These are phyloP conservation scores for Halichondria panicea DNA, from an alignment of 37 sponge, comb jelly and placozoan genomes.

Conservation along the genomic window DNA sequence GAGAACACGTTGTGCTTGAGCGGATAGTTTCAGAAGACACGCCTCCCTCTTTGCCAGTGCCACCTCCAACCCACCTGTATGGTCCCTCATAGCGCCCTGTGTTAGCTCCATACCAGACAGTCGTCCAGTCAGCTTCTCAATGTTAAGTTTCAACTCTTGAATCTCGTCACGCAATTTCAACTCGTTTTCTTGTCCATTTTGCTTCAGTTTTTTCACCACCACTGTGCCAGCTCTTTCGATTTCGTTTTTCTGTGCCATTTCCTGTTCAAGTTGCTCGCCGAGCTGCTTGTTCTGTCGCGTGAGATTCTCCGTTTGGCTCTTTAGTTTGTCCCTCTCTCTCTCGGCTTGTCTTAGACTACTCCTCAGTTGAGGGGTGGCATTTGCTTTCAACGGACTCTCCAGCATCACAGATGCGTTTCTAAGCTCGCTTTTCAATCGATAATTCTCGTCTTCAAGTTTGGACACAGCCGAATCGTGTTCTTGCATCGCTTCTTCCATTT, in stretches of 20 bases:
- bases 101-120: conserved; percentile 61
- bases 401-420: background rate
- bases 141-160: conserved; percentile 44
- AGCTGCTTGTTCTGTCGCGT: conserved; percentile 6
- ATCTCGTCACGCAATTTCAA: conserved; percentile 36
- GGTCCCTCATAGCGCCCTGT: conserved; percentile 58
- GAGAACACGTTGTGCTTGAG: conserved; percentile 24
- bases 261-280: conserved; percentile 16
- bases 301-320: background rate
- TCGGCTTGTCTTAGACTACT: background rate
- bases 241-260: conserved; percentile 21
- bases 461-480: conserved; percentile 5
- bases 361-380: background rate
- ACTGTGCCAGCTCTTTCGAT: conserved; percentile 41
- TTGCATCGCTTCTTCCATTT: conserved; percentile 2
- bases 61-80: conserved; percentile 50
- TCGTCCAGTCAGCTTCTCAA: conserved; percentile 61
- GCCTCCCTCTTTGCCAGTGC: conserved; percentile 68
- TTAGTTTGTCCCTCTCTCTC: background rate
- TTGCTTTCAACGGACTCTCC: conserved; percentile 7
- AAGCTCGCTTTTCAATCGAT: conserved; percentile 3
- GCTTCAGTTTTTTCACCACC: conserved; percentile 31
- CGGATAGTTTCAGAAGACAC: conserved; percentile 29
- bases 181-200: conserved; percentile 50
- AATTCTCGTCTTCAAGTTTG: background rate